phyloP scores from a whole-genome alignment of 2,888 invertebrate genomes.

The Caenorhabditis virilis region DNA sequence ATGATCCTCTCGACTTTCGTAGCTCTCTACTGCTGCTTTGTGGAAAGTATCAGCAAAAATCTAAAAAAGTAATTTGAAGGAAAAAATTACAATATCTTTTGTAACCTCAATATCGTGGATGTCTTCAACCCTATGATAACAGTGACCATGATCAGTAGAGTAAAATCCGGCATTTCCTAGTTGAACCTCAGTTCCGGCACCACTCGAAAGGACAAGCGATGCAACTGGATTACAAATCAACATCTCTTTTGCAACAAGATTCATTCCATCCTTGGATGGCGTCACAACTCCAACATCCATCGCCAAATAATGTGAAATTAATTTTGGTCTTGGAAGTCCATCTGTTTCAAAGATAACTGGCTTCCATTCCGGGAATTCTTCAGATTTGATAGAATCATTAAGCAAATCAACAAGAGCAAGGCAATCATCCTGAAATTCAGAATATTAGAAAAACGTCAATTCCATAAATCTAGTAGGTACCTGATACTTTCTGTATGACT shows the following conservation, averaged over 20 bases:
- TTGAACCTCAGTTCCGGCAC: slow-evolving; percentile 61
- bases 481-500: slow-evolving; percentile 55
- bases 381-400: slow-evolving; percentile 38
- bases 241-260: slow-evolving; percentile 63
- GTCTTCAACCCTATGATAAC: slow-evolving; percentile 58
- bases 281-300: slow-evolving; percentile 66
- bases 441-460: too few species aligned
- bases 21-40: slow-evolving; percentile 48
- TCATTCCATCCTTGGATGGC: slow-evolving; percentile 64
- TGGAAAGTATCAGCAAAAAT: slow-evolving; percentile 53
- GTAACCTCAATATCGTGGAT: slow-evolving; percentile 48
- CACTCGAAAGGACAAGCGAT: slow-evolving; percentile 55
- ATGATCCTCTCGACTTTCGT: slow-evolving; percentile 24
- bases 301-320: slow-evolving; percentile 62
- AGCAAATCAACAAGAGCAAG: slow-evolving; percentile 50
- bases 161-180: slow-evolving; percentile 60
- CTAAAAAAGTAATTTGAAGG: slow-evolving; percentile 9
- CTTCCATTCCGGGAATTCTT: slow-evolving; percentile 55
- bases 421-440: slow-evolving; percentile 51
- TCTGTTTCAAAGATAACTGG: slow-evolving; percentile 60
- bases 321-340: slow-evolving; percentile 51
- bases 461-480: slow-evolving; percentile 2
- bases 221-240: slow-evolving; percentile 59
- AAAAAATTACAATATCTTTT: neutral
- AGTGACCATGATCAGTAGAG: slow-evolving; percentile 39